Evolutionary conservation across 1,140 invertebrate genomes (phyloP).

Genomic region (Riptortus pedestris): DNA sequence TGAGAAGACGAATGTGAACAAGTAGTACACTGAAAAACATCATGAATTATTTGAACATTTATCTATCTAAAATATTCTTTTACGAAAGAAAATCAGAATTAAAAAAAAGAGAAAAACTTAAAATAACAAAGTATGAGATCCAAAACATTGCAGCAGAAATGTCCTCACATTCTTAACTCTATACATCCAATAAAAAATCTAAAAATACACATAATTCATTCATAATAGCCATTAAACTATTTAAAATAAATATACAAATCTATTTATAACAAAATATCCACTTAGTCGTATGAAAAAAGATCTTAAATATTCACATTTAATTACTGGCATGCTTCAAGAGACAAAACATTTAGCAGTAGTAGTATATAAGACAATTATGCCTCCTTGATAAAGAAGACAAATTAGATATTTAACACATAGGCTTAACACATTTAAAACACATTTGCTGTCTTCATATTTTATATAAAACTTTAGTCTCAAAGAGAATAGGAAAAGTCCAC

Average conservation of each 20-base stretch:
- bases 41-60: slow-evolving; percentile 2
- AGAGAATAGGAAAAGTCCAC: not conserved
- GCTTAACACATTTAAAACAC: not conserved
- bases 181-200: slow-evolving; percentile 16
- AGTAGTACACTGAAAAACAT: slow-evolving; percentile 4
- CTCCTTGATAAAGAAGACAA: not conserved
- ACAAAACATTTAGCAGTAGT: slow-evolving; percentile 5
- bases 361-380: no score
- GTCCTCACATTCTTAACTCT: slow-evolving; percentile 3
- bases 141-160: slow-evolving; percentile 17
- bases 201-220: slow-evolving; percentile 16
- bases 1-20: slow-evolving; percentile 4
- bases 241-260: slow-evolving; percentile 15
- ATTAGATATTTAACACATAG: not conserved
- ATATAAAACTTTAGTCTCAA: not conserved
- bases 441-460: not conserved
- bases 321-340: not conserved
- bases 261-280: slow-evolving; percentile 14
- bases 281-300: slow-evolving; percentile 9
- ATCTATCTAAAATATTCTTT: slow-evolving; percentile 5
- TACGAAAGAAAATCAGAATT: slow-evolving; percentile 2
- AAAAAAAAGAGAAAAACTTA: slow-evolving; percentile 14
- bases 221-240: not conserved
- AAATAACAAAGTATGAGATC: slow-evolving; percentile 24
- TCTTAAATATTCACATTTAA: slow-evolving; percentile 4